Base-by-base conservation (phyloP, 2,888 invertebrate species). In the Apoderus coryli region DNA sequence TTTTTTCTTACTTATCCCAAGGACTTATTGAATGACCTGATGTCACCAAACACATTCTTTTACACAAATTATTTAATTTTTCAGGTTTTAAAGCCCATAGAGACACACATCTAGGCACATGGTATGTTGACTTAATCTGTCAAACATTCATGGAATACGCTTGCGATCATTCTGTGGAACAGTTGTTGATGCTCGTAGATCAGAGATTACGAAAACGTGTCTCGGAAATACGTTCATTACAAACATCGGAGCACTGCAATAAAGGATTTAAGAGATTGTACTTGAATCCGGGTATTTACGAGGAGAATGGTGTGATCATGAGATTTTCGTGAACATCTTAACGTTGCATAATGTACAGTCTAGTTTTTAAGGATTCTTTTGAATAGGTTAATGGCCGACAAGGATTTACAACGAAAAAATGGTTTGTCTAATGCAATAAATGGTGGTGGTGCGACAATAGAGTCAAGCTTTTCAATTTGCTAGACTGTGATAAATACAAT, bases 91-190 rank as follows among this genome's bases (percentile, higher is more conserved):
- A 60, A 41, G 67, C 78, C 2, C 65, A 67, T 48, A 66, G 78
- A 31, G 72, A 77, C 56, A 44, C 50, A 5, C 39, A 53, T 14
- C 43, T 47, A 11, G 79, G 79, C 23, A 72, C 75, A 23, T 78
- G 77, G 78, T 78, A 73, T 54, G 70, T 79, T 42, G 68, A 72
- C 49, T 57, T 61, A 38, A 58, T 79, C 43, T 77, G 76, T 54
- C 53, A 66, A 43, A 61, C 68, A 42, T 69, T 77, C 54, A 73
- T 75, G 44, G 59, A 61, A 39, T 60, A 67, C 48, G 74, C 76
- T 9, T 67, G 71, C 53, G 56, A 70, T 45, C 61, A 59, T 25
- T 62, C 72, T 48, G 56, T 79, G 24, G 71, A 73, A 46, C 64
- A 67, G 42, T 64, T 79, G 49, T 56, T 77, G 44, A 68, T 66